phyloP scores from a whole-genome alignment of 2,888 invertebrate genomes.

The Cyclophora punctaria region DNA sequence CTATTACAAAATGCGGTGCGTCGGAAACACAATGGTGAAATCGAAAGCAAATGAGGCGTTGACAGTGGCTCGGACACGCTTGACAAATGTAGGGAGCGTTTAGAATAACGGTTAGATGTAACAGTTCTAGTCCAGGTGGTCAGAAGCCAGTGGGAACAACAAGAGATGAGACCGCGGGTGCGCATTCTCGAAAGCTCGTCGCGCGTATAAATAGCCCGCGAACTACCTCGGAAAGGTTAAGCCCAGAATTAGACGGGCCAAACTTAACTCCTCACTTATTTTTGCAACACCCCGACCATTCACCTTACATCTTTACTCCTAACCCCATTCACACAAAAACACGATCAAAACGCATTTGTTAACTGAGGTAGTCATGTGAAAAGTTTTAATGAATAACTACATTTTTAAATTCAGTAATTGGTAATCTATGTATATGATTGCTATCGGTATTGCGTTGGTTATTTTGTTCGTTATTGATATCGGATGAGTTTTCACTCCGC shows the following conservation, averaged over 20 bases:
- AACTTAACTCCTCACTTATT: constrained; percentile 66
- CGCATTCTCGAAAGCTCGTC: constrained; percentile 43
- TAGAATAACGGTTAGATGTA: constrained; percentile 1
- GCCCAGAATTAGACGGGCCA: constrained; percentile 58
- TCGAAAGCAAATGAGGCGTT: constrained; percentile 6
- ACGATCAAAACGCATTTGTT: too few species aligned
- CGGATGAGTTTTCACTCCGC: too few species aligned
- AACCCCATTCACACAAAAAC: too few species aligned
- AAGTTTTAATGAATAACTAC: too few species aligned
- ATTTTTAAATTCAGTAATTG: too few species aligned
- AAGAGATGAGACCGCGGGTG: constrained; percentile 12
- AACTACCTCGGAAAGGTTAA: constrained; percentile 62
- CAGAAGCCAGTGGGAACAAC: constrained; percentile 11
- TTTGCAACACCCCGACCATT: constrained; percentile 32
- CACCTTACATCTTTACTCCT: constrained; percentile 12
- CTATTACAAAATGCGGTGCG: too few species aligned
- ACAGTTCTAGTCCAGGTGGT: constrained; percentile 16
- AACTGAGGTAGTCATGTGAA: too few species aligned
- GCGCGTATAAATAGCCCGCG: constrained; percentile 48
- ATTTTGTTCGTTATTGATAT: too few species aligned
- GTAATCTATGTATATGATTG: too few species aligned
- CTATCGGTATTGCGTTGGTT: too few species aligned
- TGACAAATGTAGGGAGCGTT: constrained; percentile 21
- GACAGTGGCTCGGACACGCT: constrained; percentile 3
- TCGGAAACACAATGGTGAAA: not conserved